Conservation (phyloP, 2,797 vertebrate species). For the Micropoecilia bifurca region DNA sequence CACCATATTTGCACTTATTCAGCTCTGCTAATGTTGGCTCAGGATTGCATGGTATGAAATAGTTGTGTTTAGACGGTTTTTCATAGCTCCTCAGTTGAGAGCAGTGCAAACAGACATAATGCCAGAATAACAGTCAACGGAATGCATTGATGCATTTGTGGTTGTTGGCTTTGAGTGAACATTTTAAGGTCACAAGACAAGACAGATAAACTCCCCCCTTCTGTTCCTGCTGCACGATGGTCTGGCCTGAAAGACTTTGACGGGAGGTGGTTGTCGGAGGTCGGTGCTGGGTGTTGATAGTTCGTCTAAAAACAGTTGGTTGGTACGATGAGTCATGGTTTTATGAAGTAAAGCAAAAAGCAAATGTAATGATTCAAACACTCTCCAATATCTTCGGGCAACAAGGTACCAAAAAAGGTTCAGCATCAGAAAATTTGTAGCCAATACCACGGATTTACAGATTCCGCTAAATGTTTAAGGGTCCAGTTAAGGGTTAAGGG, state of each 20-base stretch:
- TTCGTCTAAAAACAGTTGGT: constrained; percentile 2
- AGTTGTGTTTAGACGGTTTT: constrained; percentile 76
- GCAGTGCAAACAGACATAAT: constrained; percentile 80
- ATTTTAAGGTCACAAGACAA: constrained; percentile 73
- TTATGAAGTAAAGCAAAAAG: constrained; percentile 16
- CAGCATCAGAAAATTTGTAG: constrained; percentile 21
- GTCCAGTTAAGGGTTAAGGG: background rate
- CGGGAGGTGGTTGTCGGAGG: constrained; percentile 31
- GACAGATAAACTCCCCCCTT: constrained; percentile 65
- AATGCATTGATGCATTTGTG: constrained; percentile 73
- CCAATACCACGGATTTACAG: constrained; percentile 43
- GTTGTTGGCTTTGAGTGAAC: constrained; percentile 78
- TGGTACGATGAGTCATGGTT: constrained; percentile 10
- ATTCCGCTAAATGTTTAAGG: background rate
- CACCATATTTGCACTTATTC: constrained; percentile 58
- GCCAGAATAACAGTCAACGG: constrained; percentile 79
- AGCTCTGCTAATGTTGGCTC: constrained; percentile 54
- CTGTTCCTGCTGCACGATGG: constrained; percentile 50
- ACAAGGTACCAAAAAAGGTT: constrained; percentile 18
- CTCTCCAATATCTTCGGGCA: constrained; percentile 20
- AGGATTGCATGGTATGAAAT: constrained; percentile 66
- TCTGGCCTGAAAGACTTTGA: constrained; percentile 53
- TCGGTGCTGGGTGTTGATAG: constrained; percentile 12
- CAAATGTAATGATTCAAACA: constrained; percentile 15
- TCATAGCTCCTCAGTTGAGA: constrained; percentile 70